Evolutionary conservation across 1,140 invertebrate genomes (phyloP).

Genomic region (Subanguina moxae): DNA sequence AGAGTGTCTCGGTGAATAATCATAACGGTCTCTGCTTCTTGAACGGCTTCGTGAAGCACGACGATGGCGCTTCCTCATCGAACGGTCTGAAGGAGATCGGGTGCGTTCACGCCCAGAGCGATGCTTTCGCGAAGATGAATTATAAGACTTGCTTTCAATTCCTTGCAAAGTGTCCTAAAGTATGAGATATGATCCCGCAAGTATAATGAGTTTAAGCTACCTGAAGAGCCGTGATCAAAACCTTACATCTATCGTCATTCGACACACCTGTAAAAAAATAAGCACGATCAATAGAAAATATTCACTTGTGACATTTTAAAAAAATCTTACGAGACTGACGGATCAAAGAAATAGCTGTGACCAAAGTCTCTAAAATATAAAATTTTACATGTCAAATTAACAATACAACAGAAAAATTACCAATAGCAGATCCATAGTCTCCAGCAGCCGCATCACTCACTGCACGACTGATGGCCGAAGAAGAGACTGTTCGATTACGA

Average conservation of each 20-base stretch:
- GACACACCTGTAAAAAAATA: slow-evolving; percentile 73
- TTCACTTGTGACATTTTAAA: too few relatives aligned
- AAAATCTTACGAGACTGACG: slow-evolving; percentile 79
- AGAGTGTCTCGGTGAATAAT: slow-evolving; percentile 21
- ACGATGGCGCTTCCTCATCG: slow-evolving; percentile 41
- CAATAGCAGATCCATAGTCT: slow-evolving; percentile 90
- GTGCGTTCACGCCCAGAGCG: slow-evolving; percentile 43
- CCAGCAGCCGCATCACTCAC: slow-evolving; percentile 90
- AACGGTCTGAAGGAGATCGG: slow-evolving; percentile 37
- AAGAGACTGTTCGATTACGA: slow-evolving; percentile 76
- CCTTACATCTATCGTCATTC: slow-evolving; percentile 94
- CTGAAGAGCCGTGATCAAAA: slow-evolving; percentile 71
- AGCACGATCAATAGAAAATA: too few relatives aligned
- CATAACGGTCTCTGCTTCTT: slow-evolving; percentile 22
- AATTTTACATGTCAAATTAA: too few relatives aligned
- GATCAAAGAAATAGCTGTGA: slow-evolving; percentile 95
- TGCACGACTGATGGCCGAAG: slow-evolving; percentile 81
- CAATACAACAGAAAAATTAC: too few relatives aligned
- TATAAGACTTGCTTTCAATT: slow-evolving; percentile 92
- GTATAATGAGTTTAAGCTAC: slow-evolving; percentile 11
- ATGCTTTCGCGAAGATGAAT: slow-evolving; percentile 62
- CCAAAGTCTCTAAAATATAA: slow-evolving; percentile 73
- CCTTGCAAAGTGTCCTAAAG: slow-evolving; percentile 85
- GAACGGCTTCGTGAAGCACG: slow-evolving; percentile 43
- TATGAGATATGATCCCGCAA: not conserved